Base-by-base conservation (phyloP, 2,113 vertebrate genomes). In the Rutilus rutilus region DNA sequence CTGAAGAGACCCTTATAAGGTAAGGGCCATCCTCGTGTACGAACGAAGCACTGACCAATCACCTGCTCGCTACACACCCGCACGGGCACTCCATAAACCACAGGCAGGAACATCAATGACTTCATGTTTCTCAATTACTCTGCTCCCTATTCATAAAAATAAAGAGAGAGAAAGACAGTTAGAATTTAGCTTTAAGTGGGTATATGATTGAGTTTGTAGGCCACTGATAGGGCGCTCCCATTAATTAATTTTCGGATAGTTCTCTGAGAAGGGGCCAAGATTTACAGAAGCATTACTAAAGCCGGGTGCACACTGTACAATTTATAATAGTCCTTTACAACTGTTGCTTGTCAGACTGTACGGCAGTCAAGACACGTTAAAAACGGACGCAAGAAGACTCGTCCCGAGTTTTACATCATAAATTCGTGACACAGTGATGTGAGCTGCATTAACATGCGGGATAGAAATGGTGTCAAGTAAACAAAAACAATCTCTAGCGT, bases 191-290 rank as follows among this genome's bases (percentile, higher is more conserved):
- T 57, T 78, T 90, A 83, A 87, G 88, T 87, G 11, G 59, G 60
- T 45, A 60, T 83, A 54, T 60, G 50, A 54, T 23, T 45, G 62
- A 81, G 90, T 92, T 90, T 91, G 90, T 83, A 76, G 62, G 89
- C 90, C 92, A 42, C 93, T 92, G 91, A 92, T 93, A 92, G 92
- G 90, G 89, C 75, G 50, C 87, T 90, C 86, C 83, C 86, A 88
- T 85, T 33, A 67, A 90, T 78, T 78, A 73, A 25, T 45, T n/a
- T 10, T 79, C 80, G 45, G 73, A 86, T 88, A 82, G 83, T 81
- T 81, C 11, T 62, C 71, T 74, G 85, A 39, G 71, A 67, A 85
- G 76, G 76, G 87, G 86, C 71, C 86, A 85, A 92, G 89, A 85
- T 90, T 90, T 87, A 89, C 82, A 85, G 30, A 57, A 65, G 89